phyloP scores from a whole-genome alignment of 2,113 vertebrate genomes.

The Plecotus auritus region DNA sequence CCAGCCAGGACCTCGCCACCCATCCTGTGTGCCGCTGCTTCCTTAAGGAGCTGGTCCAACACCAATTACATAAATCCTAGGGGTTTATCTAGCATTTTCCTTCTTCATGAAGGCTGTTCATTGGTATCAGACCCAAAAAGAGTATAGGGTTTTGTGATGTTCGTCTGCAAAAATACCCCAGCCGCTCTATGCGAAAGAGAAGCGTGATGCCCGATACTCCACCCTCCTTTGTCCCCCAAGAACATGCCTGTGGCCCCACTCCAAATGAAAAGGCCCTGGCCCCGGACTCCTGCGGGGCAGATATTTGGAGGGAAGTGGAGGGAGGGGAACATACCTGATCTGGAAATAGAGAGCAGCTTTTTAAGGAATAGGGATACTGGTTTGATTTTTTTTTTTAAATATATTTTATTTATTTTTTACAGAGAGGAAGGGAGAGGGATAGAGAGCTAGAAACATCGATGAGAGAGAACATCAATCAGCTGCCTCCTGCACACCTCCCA shows the following conservation, averaged over 20 bases:
- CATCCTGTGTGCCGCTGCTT: neutral
- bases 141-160: neutral
- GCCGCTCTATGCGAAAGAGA: neutral
- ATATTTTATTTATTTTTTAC: no score
- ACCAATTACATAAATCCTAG: neutral
- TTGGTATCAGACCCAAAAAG: constrained; percentile 6
- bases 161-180: neutral
- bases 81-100: neutral
- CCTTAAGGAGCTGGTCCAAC: neutral
- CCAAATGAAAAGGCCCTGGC: neutral
- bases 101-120: neutral
- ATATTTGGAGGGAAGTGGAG: neutral
- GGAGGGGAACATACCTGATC: fast-evolving
- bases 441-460: no score
- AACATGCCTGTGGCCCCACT: neutral
- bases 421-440: no score
- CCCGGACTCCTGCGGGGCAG: neutral
- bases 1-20: neutral
- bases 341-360: neutral
- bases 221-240: neutral
- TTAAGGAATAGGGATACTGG: neutral
- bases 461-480: no score
- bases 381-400: no score
- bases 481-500: no score
- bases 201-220: neutral